phyloP scores from a whole-genome alignment of 2,797 vertebrate species.

The Ctenochaetus hawaiiensis region DNA sequence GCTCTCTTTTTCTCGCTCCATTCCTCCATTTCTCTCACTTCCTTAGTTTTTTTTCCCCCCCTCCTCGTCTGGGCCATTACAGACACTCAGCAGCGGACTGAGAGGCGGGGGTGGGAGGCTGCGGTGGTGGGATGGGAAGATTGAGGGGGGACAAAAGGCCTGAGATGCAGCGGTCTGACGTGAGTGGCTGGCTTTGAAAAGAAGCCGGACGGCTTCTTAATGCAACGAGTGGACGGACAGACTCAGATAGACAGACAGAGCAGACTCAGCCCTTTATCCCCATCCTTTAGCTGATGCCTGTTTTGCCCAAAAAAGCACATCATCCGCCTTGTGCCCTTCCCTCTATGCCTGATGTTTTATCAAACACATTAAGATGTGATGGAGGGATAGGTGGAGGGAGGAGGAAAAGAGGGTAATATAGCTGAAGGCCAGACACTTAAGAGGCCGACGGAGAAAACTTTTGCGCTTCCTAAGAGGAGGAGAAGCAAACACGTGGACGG shows the following conservation, averaged over 20 bases:
- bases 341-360: slow-evolving; percentile 79
- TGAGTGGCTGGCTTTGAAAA: slow-evolving; percentile 94
- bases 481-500: slow-evolving; percentile 12
- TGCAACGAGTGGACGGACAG: slow-evolving; percentile 77
- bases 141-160: slow-evolving; percentile 89
- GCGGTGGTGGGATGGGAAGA: slow-evolving; percentile 57
- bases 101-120: slow-evolving; percentile 53
- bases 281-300: slow-evolving; percentile 81
- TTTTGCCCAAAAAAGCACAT: slow-evolving; percentile 81
- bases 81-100: slow-evolving; percentile 88
- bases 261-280: slow-evolving; percentile 73
- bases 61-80: slow-evolving; percentile 93
- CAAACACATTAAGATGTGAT: slow-evolving; percentile 80
- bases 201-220: slow-evolving; percentile 82
- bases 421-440: slow-evolving; percentile 72
- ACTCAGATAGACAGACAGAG: slow-evolving; percentile 84
- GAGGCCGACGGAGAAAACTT: slow-evolving; percentile 71
- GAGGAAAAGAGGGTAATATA: slow-evolving; percentile 50
- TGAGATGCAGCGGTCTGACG: slow-evolving; percentile 91
- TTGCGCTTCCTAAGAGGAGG: slow-evolving; percentile 38
- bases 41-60: slow-evolving; percentile 52
- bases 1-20: slow-evolving; percentile 85
- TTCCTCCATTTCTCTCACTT: slow-evolving; percentile 82
- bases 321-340: slow-evolving; percentile 69
- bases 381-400: slow-evolving; percentile 55